Evolutionary conservation across 1,140 invertebrate genomes (phyloP).

Genomic region (Arctopsyche grandis): DNA sequence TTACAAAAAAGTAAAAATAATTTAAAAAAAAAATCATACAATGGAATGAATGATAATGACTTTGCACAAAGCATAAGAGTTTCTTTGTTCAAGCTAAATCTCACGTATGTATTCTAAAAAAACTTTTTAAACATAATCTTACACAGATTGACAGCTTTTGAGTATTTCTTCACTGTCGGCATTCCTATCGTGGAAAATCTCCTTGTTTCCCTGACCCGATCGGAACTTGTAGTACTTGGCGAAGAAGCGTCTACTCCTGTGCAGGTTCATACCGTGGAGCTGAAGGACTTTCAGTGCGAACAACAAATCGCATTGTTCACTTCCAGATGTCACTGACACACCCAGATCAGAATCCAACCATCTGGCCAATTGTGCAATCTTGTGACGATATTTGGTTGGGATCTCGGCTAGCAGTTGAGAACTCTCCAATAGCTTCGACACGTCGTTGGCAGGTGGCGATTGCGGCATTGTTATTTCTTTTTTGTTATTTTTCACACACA

Average conservation of each 20-base stretch:
- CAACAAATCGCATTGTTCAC: slow-evolving; percentile 31
- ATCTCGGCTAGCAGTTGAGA: slow-evolving; percentile 35
- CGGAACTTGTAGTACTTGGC: slow-evolving; percentile 48
- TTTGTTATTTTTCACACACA: neutral
- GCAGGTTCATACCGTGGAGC: slow-evolving; percentile 43
- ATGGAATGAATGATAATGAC: no score
- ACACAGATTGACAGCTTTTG: slow-evolving; percentile 51
- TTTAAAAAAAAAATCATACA: no score
- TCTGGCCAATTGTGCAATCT: slow-evolving; percentile 37
- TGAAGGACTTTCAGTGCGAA: slow-evolving; percentile 44
- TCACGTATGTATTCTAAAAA: no score
- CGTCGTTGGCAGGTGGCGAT: slow-evolving; percentile 40
- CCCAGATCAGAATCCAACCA: slow-evolving; percentile 47
- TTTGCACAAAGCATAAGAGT: no score
- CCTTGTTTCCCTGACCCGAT: slow-evolving; percentile 35
- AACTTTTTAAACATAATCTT: slow-evolving; percentile 22
- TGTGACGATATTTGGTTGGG: slow-evolving; percentile 42
- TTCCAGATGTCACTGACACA: slow-evolving; percentile 29
- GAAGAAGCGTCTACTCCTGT: slow-evolving; percentile 44
- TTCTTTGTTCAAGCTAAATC: no score
- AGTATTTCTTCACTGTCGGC: slow-evolving; percentile 50
- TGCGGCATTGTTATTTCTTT: slow-evolving; percentile 40
- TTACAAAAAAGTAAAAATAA: no score
- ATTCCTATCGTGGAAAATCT: slow-evolving; percentile 49
- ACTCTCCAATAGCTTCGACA: slow-evolving; percentile 31